Percentiles rank a stretch among this genome's conserved stretches.
Conservation (phyloP, 1,140 invertebrate species). For the Drosophila hydei region DNA sequence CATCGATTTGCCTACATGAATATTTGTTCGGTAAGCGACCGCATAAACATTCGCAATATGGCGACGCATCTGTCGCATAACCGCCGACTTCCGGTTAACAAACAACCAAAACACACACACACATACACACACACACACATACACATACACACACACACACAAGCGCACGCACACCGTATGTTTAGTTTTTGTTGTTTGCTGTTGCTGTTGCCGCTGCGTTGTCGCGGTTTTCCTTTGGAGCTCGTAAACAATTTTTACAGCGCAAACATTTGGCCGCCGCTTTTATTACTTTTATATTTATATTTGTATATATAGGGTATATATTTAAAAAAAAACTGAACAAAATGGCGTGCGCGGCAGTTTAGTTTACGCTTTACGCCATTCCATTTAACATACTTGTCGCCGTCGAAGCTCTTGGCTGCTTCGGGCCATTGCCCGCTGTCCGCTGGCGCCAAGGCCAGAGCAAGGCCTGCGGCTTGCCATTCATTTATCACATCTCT, state of each 20-base stretch:
- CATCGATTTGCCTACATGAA: conserved; percentile 35
- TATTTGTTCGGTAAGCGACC: conserved; percentile 51
- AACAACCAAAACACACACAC: conserved; percentile 30
- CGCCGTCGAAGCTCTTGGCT: neutral
- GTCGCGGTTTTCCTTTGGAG: conserved; percentile 73
- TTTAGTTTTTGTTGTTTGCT: conserved; percentile 30
- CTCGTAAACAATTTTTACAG: conserved; percentile 79
- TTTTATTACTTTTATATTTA: conserved; percentile 71
- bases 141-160: neutral
- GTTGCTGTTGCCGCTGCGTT: conserved; percentile 39
- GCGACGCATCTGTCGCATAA: conserved; percentile 52
- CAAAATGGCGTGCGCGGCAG: conserved; percentile 44
- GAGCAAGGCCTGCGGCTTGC: conserved; percentile 27
- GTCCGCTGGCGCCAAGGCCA: conserved; percentile 15
- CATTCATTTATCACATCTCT: conserved; percentile 38
- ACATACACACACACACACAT: conserved; percentile 1
- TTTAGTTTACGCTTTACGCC: conserved; percentile 62
- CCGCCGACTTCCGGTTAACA: conserved; percentile 47
- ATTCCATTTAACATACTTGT: conserved; percentile 59
- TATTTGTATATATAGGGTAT: conserved; percentile 54
- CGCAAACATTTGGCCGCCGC: conserved; percentile 68
- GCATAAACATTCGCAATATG: conserved; percentile 75
- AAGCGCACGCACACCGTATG: neutral
- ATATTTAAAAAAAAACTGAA: conserved; percentile 17
- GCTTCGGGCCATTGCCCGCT: neutral